Conservation (phyloP, 1,140 invertebrate species). For the Lithobius niger region DNA sequence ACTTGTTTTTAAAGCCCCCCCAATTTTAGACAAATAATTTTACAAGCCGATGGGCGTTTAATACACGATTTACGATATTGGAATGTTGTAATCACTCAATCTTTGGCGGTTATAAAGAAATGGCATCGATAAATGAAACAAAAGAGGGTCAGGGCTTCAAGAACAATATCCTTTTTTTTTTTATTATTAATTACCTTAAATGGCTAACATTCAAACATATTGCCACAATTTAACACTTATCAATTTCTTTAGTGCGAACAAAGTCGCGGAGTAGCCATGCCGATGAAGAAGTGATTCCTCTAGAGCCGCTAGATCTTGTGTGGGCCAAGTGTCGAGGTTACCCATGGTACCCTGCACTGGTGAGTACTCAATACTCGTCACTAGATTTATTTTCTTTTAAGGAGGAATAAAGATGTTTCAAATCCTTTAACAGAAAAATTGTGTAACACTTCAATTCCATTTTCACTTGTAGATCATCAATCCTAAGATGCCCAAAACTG, state of each 20-base stretch:
- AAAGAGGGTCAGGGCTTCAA: no score
- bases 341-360: slow-evolving; percentile 89
- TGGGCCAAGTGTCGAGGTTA: slow-evolving; percentile 95
- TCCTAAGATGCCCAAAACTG: slow-evolving; percentile 75
- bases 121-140: no score
- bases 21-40: no score
- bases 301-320: slow-evolving; percentile 77
- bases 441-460: not conserved
- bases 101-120: no score
- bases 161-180: no score
- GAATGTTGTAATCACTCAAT: no score
- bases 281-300: slow-evolving; percentile 19
- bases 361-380: slow-evolving; percentile 23
- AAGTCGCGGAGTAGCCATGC: not conserved
- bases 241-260: not conserved
- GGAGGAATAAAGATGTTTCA: not conserved
- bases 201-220: no score
- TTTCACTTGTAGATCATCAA: slow-evolving; percentile 73
- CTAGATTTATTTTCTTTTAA: not conserved
- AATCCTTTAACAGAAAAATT: not conserved
- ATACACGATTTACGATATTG: no score
- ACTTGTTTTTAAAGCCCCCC: no score
- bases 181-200: no score
- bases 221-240: not conserved
- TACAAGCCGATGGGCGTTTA: no score